Conservation (phyloP, 2,888 invertebrate genomes). For the Adela reaumurella region DNA sequence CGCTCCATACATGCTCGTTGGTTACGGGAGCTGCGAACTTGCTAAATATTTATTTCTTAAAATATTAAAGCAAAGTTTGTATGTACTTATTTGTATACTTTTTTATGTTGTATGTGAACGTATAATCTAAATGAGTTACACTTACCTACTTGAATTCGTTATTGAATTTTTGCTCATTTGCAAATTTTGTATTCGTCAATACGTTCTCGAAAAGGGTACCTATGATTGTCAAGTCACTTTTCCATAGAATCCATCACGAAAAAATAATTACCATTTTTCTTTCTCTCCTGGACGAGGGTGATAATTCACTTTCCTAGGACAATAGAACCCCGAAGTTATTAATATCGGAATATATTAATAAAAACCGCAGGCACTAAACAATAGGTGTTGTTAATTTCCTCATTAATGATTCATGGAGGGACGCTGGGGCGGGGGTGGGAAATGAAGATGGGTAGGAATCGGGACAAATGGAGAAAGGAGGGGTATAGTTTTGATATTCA, state of each 20-base stretch:
- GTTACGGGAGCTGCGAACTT: no score
- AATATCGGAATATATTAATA: slow-evolving; percentile 37
- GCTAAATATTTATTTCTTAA: no score
- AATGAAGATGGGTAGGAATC: no score
- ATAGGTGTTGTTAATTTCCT: slow-evolving; percentile 55
- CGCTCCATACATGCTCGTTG: no score
- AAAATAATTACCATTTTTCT: not conserved
- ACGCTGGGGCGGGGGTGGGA: slow-evolving; percentile 7
- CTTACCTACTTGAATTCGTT: no score
- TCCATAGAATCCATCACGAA: not conserved
- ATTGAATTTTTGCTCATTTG: no score
- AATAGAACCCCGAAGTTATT: slow-evolving; percentile 41
- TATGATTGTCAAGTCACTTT: not conserved
- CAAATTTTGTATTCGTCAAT: no score
- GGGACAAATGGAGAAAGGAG: slow-evolving; percentile 9
- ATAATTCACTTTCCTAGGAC: slow-evolving; percentile 18
- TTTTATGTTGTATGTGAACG: no score
- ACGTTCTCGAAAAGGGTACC: no score
- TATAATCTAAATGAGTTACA: no score
- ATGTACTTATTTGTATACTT: no score
- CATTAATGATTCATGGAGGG: slow-evolving; percentile 51
- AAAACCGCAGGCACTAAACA: slow-evolving; percentile 46
- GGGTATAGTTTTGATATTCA: slow-evolving; percentile 19
- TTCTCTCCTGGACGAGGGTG: not conserved
- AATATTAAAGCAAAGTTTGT: no score